phyloP scores from a whole-genome alignment of 2,888 invertebrate genomes.

The Terebella lapidaria region DNA sequence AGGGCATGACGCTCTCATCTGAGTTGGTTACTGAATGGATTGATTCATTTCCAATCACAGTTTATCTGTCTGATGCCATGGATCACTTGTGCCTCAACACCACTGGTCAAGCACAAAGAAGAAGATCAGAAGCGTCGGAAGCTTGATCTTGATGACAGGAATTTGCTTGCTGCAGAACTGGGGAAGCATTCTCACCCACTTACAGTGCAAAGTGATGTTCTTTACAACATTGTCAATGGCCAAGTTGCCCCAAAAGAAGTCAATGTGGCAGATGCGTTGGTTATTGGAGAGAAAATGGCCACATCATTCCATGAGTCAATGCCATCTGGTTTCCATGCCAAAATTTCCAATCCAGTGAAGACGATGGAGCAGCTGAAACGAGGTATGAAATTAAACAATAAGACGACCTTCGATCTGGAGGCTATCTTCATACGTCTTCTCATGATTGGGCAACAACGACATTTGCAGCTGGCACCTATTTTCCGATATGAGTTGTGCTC shows the following conservation, averaged over 20 bases:
- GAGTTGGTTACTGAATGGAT: conserved; percentile 1
- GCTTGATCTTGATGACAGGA: conserved; percentile 2
- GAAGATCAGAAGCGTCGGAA: not conserved
- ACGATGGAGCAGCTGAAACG: too few species aligned
- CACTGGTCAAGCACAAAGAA: not conserved
- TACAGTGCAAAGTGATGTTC: not conserved
- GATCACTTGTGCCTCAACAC: not conserved
- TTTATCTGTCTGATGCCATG: not conserved
- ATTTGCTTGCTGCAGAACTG: not conserved
- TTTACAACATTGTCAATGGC: conserved; percentile 9
- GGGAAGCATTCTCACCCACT: conserved; percentile 2
- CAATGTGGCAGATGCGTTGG: conserved; percentile 5
- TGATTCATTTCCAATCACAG: not conserved
- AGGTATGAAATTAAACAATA: too few species aligned
- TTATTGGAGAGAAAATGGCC: too few species aligned
- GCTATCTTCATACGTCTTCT: not conserved
- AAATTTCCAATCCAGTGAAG: too few species aligned
- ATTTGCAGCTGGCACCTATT: not conserved
- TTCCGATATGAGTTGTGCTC: not conserved
- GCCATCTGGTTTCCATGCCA: too few species aligned
- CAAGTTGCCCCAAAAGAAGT: conserved; percentile 4
- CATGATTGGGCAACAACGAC: not conserved
- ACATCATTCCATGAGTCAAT: too few species aligned
- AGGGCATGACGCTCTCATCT: conserved; percentile 11
- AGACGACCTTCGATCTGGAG: too few species aligned